Conservation (phyloP, 92 coral and sea anemone species). For the Heliopora coerulea region DNA sequence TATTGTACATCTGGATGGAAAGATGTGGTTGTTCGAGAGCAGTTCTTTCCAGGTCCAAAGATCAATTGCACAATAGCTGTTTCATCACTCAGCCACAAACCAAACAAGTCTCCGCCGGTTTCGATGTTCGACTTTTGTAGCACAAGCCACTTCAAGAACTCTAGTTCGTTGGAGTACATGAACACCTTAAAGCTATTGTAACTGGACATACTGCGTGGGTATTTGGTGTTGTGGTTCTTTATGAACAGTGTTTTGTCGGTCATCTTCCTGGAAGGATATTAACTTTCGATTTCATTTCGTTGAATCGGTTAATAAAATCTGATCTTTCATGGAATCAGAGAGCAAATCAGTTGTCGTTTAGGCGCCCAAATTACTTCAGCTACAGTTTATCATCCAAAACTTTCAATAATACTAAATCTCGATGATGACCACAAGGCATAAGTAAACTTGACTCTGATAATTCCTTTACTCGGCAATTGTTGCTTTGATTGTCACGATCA, state of each 20-base stretch:
- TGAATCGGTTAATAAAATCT: background rate
- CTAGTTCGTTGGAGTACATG: slow-evolving; percentile 22
- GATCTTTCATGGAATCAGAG: background rate
- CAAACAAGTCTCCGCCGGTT: slow-evolving; percentile 72
- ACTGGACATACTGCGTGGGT: background rate
- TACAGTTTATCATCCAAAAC: too few species aligned
- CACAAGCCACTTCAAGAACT: slow-evolving; percentile 35
- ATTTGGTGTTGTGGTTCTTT: background rate
- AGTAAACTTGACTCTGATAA: too few species aligned
- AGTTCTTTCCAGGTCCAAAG: slow-evolving; percentile 61
- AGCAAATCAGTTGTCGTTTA: too few species aligned
- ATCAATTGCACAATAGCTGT: slow-evolving; percentile 55
- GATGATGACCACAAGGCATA: too few species aligned
- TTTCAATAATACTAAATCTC: too few species aligned
- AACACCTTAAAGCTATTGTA: slow-evolving; percentile 17
- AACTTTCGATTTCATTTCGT: background rate
- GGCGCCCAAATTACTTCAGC: too few species aligned
- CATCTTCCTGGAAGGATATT: background rate
- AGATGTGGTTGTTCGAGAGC: slow-evolving; percentile 54
- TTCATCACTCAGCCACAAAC: slow-evolving; percentile 64
- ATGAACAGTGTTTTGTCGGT: background rate
- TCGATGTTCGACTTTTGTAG: slow-evolving; percentile 28
- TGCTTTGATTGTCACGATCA: too few species aligned
- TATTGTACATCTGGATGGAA: slow-evolving; percentile 78
- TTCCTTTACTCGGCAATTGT: too few species aligned